These are phyloP conservation scores for Caenorhabditis drosophilae DNA, from an alignment of 2,888 invertebrate genomes.

Conservation along the genomic window DNA sequence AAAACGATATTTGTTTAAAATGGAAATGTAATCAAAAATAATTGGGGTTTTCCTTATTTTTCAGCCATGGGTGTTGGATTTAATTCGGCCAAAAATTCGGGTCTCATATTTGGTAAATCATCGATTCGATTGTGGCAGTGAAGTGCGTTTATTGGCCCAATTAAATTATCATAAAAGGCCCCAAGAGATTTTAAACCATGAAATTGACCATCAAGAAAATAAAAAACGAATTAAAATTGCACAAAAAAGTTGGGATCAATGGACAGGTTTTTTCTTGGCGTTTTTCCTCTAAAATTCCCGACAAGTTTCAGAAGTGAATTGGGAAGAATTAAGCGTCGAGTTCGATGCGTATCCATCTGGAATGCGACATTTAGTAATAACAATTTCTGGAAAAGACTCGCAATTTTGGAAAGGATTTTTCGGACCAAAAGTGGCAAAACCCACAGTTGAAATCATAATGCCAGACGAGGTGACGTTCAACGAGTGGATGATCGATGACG, in stretches of 20 bases:
- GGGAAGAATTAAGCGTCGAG: neutral
- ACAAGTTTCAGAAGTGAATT: neutral
- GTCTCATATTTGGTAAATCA: neutral
- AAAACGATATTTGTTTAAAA: too few species aligned
- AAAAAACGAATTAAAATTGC: neutral
- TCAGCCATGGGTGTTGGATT: neutral
- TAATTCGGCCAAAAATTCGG: neutral
- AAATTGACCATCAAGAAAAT: neutral
- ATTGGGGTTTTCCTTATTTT: too few species aligned
- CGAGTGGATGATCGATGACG: too few species aligned
- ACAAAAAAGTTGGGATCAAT: neutral
- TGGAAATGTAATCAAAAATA: too few species aligned
- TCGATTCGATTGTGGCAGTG: neutral
- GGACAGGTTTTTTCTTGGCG: neutral
- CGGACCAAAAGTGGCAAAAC: neutral
- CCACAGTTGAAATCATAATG: neutral
- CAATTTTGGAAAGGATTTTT: conserved; percentile 5
- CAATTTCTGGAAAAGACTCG: neutral
- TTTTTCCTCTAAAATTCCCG: neutral
- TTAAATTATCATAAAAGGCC: neutral
- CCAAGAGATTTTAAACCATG: too few species aligned
- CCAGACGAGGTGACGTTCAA: neutral
- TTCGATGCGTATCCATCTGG: conserved; percentile 1
- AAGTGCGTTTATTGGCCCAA: neutral
- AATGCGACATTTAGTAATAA: neutral